phyloP scores from a whole-genome alignment of 2,888 invertebrate species.

The Leptinotarsa peninsularis region DNA sequence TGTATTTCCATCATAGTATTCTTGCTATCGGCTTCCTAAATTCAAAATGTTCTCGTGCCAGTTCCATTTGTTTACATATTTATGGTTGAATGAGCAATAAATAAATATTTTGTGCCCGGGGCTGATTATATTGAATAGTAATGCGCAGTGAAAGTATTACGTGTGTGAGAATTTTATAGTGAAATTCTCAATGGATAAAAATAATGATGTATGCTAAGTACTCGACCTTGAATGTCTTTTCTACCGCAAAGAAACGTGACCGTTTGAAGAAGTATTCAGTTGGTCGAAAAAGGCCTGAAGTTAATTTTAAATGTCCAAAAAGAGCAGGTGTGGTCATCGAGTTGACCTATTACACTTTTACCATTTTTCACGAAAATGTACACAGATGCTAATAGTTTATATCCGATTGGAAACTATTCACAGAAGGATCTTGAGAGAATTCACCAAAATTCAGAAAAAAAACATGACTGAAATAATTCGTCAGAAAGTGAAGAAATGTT shows the following conservation, averaged over 20 bases:
- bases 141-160: conserved; percentile 17
- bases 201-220: not conserved
- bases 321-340: too few species aligned
- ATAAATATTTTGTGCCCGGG: not conserved
- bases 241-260: conserved; percentile 10
- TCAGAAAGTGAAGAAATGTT: too few species aligned
- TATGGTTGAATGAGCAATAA: not conserved
- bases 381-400: too few species aligned
- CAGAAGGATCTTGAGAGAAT: too few species aligned
- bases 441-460: too few species aligned
- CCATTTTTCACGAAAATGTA: too few species aligned
- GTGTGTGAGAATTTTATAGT: conserved; percentile 15
- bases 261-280: not conserved
- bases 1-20: not conserved
- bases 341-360: too few species aligned
- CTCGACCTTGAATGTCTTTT: conserved; percentile 5
- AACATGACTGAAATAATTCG: too few species aligned
- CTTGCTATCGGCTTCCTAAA: not conserved
- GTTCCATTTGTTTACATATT: not conserved
- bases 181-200: not conserved
- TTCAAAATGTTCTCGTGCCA: not conserved
- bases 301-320: not conserved
- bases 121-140: not conserved
- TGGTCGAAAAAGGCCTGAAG: not conserved
- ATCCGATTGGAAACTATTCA: too few species aligned